Evolutionary conservation across 2,888 invertebrate genomes (phyloP).

Genomic region (Limulus polyphemus): DNA sequence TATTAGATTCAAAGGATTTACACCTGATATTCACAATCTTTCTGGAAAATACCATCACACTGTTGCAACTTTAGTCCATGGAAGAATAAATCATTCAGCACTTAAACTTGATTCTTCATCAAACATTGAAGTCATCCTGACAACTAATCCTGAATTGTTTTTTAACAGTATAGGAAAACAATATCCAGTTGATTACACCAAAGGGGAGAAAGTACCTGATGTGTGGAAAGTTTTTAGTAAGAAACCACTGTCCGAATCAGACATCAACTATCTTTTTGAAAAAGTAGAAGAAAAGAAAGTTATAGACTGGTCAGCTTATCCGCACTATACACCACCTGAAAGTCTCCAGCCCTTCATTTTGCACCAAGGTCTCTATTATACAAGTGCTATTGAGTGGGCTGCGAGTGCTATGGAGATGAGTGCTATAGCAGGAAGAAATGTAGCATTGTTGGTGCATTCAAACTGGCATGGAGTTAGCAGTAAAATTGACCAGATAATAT

Average conservation of each 20-base stretch:
- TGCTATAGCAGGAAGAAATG: slow-evolving; percentile 48
- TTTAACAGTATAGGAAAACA: slow-evolving; percentile 39
- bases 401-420: slow-evolving; percentile 57
- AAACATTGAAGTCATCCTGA: slow-evolving; percentile 38
- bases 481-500: too few relatives aligned
- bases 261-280: slow-evolving; percentile 42
- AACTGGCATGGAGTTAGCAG: too few relatives aligned
- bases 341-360: slow-evolving; percentile 41
- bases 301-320: slow-evolving; percentile 46
- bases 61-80: slow-evolving; percentile 45
- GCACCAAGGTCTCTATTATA: slow-evolving; percentile 44
- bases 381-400: slow-evolving; percentile 51
- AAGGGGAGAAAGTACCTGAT: slow-evolving; percentile 27
- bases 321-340: slow-evolving; percentile 39
- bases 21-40: slow-evolving; percentile 32
- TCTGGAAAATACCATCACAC: slow-evolving; percentile 43
- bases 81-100: slow-evolving; percentile 39
- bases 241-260: slow-evolving; percentile 36
- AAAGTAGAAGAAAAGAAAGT: slow-evolving; percentile 34
- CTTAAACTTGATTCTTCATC: slow-evolving; percentile 37
- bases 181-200: slow-evolving; percentile 13
- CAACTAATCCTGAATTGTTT: slow-evolving; percentile 39
- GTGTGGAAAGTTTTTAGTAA: slow-evolving; percentile 50
- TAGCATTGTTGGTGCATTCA: slow-evolving; percentile 41
- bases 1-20: slow-evolving; percentile 42